phyloP scores from a whole-genome alignment of 1,140 invertebrate species.

The Penaeus indicus region DNA sequence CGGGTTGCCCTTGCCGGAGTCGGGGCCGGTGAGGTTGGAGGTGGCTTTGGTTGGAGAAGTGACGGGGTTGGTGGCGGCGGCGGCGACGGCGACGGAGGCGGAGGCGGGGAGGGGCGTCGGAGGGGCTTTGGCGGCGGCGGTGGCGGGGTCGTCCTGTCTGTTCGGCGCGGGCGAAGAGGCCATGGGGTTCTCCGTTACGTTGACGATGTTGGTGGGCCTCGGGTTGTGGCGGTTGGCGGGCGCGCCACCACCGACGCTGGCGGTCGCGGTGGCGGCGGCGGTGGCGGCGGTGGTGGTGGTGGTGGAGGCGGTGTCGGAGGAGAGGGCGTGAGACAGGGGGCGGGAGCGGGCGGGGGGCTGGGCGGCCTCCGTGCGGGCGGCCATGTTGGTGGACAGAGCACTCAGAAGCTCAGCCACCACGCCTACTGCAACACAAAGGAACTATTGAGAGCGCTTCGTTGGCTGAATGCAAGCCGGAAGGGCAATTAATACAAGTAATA shows the following conservation, averaged over 20 bases:
- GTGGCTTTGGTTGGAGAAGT: constrained; percentile 23
- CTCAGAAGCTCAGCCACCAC: constrained; percentile 59
- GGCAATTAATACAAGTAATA: too few species aligned
- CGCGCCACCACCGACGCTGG: not conserved
- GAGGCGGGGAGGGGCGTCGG: not conserved
- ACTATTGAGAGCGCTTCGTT: too few species aligned
- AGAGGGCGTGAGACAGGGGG: constrained; percentile 3
- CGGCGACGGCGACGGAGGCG: not conserved
- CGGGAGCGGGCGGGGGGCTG: constrained; percentile 29
- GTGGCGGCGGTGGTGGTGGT: not conserved
- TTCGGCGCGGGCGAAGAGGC: not conserved
- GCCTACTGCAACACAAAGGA: constrained; percentile 42
- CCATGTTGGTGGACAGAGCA: constrained; percentile 54
- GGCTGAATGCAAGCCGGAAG: too few species aligned
- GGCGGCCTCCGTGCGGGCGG: constrained; percentile 38
- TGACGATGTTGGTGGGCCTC: not conserved
- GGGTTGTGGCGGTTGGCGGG: not conserved
- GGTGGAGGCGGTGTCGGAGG: not conserved
- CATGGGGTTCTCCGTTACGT: constrained; percentile 53
- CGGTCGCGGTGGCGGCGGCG: constrained; percentile 24
- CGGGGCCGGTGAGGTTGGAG: constrained; percentile 13
- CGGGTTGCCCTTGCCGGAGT: constrained; percentile 13
- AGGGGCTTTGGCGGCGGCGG: not conserved
- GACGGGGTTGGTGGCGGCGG: not conserved
- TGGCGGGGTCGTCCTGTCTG: not conserved